A percentile compares a stretch with the other conserved stretches of the same genome.
Evolutionary conservation across 2,888 invertebrate species (phyloP).

Genomic region (Drosophila pseudotalamancana): DNA sequence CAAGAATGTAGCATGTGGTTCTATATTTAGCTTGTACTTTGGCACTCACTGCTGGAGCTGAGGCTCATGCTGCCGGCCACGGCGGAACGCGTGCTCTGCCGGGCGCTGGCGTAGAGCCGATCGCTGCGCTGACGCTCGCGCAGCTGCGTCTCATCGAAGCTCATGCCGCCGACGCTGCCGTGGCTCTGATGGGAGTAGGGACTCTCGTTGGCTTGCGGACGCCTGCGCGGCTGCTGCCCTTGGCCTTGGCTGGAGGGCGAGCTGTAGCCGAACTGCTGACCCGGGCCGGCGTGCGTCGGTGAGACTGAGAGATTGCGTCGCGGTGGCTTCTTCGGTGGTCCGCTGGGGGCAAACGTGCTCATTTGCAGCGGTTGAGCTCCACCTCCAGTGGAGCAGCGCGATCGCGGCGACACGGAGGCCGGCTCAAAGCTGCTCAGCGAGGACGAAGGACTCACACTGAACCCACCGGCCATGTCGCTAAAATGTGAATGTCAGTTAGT

Average conservation of each 20-base stretch:
- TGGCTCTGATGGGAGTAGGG: constrained; percentile 80
- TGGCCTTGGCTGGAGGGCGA: constrained; percentile 73
- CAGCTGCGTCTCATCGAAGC: constrained; percentile 69
- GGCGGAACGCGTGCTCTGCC: constrained; percentile 74
- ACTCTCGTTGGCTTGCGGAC: constrained; percentile 68
- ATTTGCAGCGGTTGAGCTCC: constrained; percentile 64
- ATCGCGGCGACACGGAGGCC: constrained; percentile 80
- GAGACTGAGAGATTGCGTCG: constrained; percentile 93
- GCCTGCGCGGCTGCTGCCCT: constrained; percentile 44
- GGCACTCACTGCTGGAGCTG: constrained; percentile 75
- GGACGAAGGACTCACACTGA: constrained; percentile 81
- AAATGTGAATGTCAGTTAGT: not conserved
- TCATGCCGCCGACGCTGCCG: constrained; percentile 75
- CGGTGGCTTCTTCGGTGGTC: constrained; percentile 95
- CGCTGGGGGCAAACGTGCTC: constrained; percentile 85
- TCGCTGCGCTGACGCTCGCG: constrained; percentile 66
- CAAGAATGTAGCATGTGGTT: too few relatives aligned
- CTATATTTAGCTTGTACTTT: not conserved
- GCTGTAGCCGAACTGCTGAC: constrained; percentile 76
- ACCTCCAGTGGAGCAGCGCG: constrained; percentile 78
- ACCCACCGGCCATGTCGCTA: constrained; percentile 75
- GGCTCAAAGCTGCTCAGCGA: constrained; percentile 83
- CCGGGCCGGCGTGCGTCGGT: constrained; percentile 89
- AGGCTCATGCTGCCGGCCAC: constrained; percentile 63
- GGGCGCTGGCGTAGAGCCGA: constrained; percentile 77